Conservation (phyloP, 2,113 vertebrate genomes). For the Phalacrocorax aristotelis region DNA sequence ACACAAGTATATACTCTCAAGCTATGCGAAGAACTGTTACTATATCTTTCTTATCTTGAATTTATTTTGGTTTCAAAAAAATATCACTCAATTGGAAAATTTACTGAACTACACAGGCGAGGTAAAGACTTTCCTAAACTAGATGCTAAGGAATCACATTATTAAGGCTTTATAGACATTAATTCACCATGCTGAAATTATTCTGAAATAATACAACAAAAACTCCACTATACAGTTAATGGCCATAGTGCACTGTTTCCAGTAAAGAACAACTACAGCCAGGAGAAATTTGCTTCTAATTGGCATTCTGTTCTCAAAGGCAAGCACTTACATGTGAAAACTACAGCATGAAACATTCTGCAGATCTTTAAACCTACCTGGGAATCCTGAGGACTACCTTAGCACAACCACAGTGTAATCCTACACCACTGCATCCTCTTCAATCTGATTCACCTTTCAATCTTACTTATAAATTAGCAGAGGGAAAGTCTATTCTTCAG, state of each 20-base stretch:
- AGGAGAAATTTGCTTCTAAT: neutral
- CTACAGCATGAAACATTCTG: neutral
- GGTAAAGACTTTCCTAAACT: neutral
- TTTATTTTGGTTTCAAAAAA: neutral
- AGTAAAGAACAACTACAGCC: neutral
- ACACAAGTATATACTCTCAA: neutral
- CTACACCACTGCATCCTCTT: neutral
- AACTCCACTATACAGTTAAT: neutral
- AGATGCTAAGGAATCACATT: neutral
- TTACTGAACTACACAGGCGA: neutral
- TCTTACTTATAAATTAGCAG: neutral
- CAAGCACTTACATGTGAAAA: neutral
- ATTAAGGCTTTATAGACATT: neutral
- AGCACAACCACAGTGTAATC: neutral
- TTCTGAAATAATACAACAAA: neutral
- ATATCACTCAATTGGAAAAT: neutral
- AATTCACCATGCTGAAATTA: neutral
- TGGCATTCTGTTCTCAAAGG: neutral
- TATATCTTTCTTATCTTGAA: neutral
- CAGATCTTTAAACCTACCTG: neutral
- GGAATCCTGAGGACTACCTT: neutral
- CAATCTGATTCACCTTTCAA: neutral
- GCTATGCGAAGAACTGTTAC: neutral
- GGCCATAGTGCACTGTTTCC: neutral
- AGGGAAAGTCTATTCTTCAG: neutral